phyloP scores from a whole-genome alignment of 2,113 vertebrate species.

The Turnix velox region DNA sequence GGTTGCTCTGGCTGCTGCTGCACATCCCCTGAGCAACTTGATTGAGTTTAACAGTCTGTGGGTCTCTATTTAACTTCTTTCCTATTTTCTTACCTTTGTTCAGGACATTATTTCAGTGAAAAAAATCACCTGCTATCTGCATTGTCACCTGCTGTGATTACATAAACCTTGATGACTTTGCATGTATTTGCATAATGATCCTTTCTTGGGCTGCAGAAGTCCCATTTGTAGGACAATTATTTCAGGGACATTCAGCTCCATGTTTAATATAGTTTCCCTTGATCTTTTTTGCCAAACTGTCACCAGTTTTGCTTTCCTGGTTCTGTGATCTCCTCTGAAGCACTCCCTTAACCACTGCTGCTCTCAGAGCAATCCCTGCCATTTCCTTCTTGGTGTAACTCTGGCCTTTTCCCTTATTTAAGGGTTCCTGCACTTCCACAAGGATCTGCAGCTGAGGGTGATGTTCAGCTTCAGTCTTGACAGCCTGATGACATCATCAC shows the following conservation, averaged over 20 bases:
- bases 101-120: neutral
- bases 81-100: neutral
- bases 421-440: neutral
- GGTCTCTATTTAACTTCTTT: neutral
- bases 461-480: neutral
- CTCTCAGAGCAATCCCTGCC: fast-evolving
- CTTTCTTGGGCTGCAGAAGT: neutral
- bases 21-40: neutral
- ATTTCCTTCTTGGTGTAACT: neutral
- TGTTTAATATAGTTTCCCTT: neutral
- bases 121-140: neutral
- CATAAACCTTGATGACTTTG: neutral
- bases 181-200: neutral
- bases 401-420: neutral
- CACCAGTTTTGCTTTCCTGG: neutral
- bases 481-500: neutral
- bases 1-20: neutral
- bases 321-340: neutral
- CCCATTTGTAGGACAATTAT: neutral
- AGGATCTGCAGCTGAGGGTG: neutral
- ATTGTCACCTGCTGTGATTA: neutral
- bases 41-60: neutral
- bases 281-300: neutral
- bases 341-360: neutral
- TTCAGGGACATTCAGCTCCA: neutral